Conservation (phyloP, 2,888 invertebrate species). For the Philereme transversata region DNA sequence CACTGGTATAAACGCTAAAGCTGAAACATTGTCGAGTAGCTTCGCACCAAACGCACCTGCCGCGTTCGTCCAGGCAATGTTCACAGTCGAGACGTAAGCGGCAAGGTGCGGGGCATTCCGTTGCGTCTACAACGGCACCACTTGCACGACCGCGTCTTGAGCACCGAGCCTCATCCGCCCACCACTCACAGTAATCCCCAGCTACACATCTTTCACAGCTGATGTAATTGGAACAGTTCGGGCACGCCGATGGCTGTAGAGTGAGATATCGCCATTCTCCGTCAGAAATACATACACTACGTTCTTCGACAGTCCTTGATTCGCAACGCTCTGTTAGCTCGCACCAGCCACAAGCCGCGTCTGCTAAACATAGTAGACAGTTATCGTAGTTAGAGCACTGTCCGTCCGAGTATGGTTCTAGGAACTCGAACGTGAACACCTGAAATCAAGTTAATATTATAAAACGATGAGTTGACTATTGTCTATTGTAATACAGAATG, state of each 20-base stretch:
- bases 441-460: constrained; percentile 44
- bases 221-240: constrained; percentile 95
- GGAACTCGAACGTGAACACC: constrained; percentile 93
- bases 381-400: constrained; percentile 91
- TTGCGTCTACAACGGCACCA: constrained; percentile 85
- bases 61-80: constrained; percentile 92
- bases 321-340: constrained; percentile 89
- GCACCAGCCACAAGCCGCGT: constrained; percentile 97
- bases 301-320: constrained; percentile 87
- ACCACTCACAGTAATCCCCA: constrained; percentile 95
- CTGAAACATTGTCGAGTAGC: constrained; percentile 96
- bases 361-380: constrained; percentile 94
- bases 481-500: too few species aligned
- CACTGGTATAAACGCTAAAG: constrained; percentile 97
- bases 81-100: constrained; percentile 90
- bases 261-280: constrained; percentile 92
- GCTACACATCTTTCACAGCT: constrained; percentile 93
- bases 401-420: constrained; percentile 94
- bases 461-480: not conserved
- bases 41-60: constrained; percentile 98
- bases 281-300: constrained; percentile 80
- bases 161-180: constrained; percentile 94
- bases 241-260: constrained; percentile 91
- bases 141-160: constrained; percentile 89
- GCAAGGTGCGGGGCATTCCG: constrained; percentile 92